A percentile compares a stretch with the other conserved stretches of the same genome.
Conservation (phyloP, 2,113 vertebrate species). For the Cololabis saira region DNA sequence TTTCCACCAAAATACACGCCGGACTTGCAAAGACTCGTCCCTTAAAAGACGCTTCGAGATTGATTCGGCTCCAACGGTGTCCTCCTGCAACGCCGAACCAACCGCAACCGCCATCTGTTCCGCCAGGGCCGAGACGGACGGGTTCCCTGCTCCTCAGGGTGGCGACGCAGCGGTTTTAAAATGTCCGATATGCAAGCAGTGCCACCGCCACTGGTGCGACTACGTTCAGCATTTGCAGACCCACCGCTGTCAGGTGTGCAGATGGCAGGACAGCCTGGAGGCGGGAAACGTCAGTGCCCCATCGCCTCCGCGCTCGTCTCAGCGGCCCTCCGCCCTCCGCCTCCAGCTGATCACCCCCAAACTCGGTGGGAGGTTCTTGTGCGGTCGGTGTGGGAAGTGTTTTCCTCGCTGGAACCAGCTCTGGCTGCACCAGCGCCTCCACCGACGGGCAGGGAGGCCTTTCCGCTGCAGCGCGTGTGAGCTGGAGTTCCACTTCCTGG, state of each 20-base stretch:
- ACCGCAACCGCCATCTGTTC: too few relatives aligned
- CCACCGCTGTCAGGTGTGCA: slow-evolving; percentile 78
- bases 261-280: slow-evolving; percentile 81
- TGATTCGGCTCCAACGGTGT: too few relatives aligned
- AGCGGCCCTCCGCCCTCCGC: not conserved
- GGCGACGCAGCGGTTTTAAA: slow-evolving; percentile 36
- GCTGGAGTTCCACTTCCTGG: slow-evolving; percentile 53
- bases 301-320: not conserved
- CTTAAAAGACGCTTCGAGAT: too few relatives aligned
- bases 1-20: too few relatives aligned
- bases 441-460: slow-evolving; percentile 10
- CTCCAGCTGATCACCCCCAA: slow-evolving; percentile 19
- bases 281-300: slow-evolving; percentile 27
- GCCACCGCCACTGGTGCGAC: slow-evolving; percentile 74
- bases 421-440: slow-evolving; percentile 19
- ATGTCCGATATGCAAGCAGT: slow-evolving; percentile 76
- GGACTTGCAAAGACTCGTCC: too few relatives aligned
- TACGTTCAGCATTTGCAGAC: slow-evolving; percentile 78
- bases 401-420: slow-evolving; percentile 44
- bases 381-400: slow-evolving; percentile 35
- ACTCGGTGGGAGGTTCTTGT: slow-evolving; percentile 22
- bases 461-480: slow-evolving; percentile 55
- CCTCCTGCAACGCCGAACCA: too few relatives aligned
- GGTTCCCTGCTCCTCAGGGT: slow-evolving; percentile 35
- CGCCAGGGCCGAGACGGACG: not conserved